Percentiles rank a stretch among this genome's conserved stretches.
phyloP scores from a whole-genome alignment of 1,140 invertebrate species.

The Orius insidiosus region DNA sequence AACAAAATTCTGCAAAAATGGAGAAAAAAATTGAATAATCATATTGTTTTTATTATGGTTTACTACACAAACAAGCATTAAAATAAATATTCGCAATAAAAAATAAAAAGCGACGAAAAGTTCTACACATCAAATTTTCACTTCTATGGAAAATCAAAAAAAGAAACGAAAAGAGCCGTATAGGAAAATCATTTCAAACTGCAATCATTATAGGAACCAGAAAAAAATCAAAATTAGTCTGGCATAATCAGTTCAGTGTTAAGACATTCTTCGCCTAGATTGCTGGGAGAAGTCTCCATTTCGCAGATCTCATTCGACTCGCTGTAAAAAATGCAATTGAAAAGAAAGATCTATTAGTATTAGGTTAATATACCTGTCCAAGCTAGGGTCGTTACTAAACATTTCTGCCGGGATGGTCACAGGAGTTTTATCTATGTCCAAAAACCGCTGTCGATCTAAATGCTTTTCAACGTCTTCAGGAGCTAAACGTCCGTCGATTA shows the following conservation, averaged over 20 bases:
- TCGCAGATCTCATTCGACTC: conserved; percentile 61
- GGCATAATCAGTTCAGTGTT: conserved; percentile 38
- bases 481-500: conserved; percentile 64
- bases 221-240: conserved; percentile 15
- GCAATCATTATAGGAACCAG: too few relatives aligned
- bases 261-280: conserved; percentile 46
- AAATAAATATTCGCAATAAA: too few relatives aligned
- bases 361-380: conserved; percentile 47
- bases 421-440: conserved; percentile 71
- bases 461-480: conserved; percentile 80
- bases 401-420: conserved; percentile 79
- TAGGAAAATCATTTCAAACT: too few relatives aligned
- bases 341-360: too few relatives aligned
- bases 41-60: too few relatives aligned
- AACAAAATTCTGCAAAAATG: too few relatives aligned
- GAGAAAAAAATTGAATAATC: too few relatives aligned
- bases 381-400: conserved; percentile 78
- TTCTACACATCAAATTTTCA: too few relatives aligned
- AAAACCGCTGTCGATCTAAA: conserved; percentile 58
- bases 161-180: too few relatives aligned
- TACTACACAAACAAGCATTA: too few relatives aligned
- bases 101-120: too few relatives aligned
- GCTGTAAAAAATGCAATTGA: conserved; percentile 39
- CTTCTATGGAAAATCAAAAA: too few relatives aligned
- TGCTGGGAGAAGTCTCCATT: conserved; percentile 57